Evolutionary conservation across 64 coral and sea anemone species (phyloP), one percentile per base, ranked within the genome.

Genomic region (Porites lutea): DNA sequence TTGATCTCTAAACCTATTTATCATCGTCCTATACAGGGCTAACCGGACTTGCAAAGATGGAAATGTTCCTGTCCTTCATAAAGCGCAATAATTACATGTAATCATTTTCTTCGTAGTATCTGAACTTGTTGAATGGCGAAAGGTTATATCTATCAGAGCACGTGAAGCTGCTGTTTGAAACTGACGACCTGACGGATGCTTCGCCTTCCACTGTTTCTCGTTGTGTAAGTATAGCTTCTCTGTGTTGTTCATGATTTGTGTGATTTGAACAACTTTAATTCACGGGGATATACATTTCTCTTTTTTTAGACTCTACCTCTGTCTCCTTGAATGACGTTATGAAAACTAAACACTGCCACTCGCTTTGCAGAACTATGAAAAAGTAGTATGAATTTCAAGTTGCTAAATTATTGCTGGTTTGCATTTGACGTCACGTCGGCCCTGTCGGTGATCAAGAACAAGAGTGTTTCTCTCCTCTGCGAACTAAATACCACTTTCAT

Each of bases 121-220:
- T 99, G 4, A 99, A 91, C 65, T 79, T 99, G 48, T 67, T 91
- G 53, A 99, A 94, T 73, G 88, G 94, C n/a, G 94, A 99, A 58
- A 88, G 97, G 18, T 84, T 96, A 7, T 75, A 94, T 58, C 47
- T 96, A 21, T 91, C 97, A n/a, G 97, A 99, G 44, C 77, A 99
- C 53, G 94, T 99, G 12, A 99, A 95, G 66, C 88, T 99, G 2
- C 20, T 99, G 2, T 99, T 99, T 73, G 97, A 99, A 69, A 99
- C 97, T 51, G 94, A 99, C 70, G 91, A 99, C 71, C 63, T 99
- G 60, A 94, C 73, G 6, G 74, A 94, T 62, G 94, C 97, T 9
- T 99, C 97, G 9, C 97, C 97, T 66, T 88, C 91, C 18, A 99
- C 91, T 19, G 91, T 99, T 7, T 91, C 97, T 27, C 82, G 97